Evolutionary conservation across 2,113 vertebrate genomes (phyloP), one percentile per base, ranked within the genome.

Genomic region (Tachysurus vachellii): DNA sequence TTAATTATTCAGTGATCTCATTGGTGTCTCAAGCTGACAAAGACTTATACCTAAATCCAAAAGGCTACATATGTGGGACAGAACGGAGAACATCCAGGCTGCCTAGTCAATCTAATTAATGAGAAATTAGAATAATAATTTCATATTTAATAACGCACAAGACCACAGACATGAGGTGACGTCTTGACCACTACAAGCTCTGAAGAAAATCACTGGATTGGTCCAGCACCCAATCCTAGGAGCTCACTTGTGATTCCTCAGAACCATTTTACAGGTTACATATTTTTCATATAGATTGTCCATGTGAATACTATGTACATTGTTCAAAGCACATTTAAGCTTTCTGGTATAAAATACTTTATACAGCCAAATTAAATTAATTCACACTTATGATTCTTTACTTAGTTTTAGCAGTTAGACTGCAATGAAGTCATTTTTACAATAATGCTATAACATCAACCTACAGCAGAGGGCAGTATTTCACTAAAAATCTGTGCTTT

Each of bases 381-480:
- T 36, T 36, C 61, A 64, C 47, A 50, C 47, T 14, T 16, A 68
- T 31, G 28, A 28, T 31, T 31, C n/a, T 31, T 2, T 16, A n/a
- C n/a, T 16, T 6, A 68, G 62, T 4, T 12, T 66, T 66, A 66
- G 12, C 11, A 14, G 13, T 66, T 66, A 28, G 62, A 66, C 28
- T 64, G 23, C 23, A n/a, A n/a, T 1, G 26, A 64, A 64, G 26
- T 9, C 26, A n/a, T 64, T 64, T 28, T 66, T 13, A 28, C n/a
- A 66, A 28, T 13, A 73, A 44, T 8, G 19, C 31, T 42, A 36
- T 14, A 70, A 10, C 71, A 76, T 76, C 23, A 77, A 77, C 23
- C 23, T 16, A 17, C 50, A 77, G 26, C 50, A 56, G 76, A 54
- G 76, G 76, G 76, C 76, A 79, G 76, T 19, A 31, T 79, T 79